Percentiles rank a stretch among this genome's conserved stretches.
These are phyloP conservation scores for Mesocricetus auratus DNA, from an alignment of 2,113 vertebrate genomes.

Conservation along the genomic window DNA sequence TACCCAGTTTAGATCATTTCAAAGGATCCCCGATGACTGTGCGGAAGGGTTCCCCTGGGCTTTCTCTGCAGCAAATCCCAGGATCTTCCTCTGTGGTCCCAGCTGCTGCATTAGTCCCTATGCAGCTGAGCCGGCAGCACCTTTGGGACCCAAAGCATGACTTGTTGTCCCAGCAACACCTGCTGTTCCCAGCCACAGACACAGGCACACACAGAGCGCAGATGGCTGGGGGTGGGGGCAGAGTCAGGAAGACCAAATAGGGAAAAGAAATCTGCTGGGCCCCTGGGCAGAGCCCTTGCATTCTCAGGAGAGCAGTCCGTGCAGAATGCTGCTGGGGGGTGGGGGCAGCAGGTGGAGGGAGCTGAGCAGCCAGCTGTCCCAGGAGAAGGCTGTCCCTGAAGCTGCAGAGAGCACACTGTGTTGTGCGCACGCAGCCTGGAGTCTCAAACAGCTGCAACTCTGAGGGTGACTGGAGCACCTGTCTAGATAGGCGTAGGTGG, in stretches of 20 bases:
- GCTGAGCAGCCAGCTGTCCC: neutral
- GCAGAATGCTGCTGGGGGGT: neutral
- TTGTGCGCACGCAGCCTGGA: neutral
- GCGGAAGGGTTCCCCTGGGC: rapidly evolving
- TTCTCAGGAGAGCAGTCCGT: neutral
- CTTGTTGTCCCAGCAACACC: neutral
- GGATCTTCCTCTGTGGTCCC: neutral
- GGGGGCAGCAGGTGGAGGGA: neutral
- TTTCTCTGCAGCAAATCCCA: neutral
- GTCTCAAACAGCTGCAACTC: neutral
- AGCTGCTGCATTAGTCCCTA: neutral
- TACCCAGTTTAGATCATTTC: neutral
- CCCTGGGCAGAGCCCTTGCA: neutral
- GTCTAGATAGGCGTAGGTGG: neutral
- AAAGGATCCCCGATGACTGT: neutral
- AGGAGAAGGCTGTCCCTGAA: neutral
- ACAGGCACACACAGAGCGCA: neutral
- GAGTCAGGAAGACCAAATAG: neutral
- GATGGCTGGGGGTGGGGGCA: neutral
- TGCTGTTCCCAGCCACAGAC: conserved; percentile 33
- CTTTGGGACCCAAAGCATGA: neutral
- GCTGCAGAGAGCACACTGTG: neutral
- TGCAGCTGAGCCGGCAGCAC: conserved; percentile 38
- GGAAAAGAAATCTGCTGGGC: neutral
- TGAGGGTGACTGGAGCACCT: neutral